A percentile compares a stretch with the other conserved stretches of the same genome.
Evolutionary conservation across 1,140 invertebrate species (phyloP).

Genomic region (Chionoecetes opilio): DNA sequence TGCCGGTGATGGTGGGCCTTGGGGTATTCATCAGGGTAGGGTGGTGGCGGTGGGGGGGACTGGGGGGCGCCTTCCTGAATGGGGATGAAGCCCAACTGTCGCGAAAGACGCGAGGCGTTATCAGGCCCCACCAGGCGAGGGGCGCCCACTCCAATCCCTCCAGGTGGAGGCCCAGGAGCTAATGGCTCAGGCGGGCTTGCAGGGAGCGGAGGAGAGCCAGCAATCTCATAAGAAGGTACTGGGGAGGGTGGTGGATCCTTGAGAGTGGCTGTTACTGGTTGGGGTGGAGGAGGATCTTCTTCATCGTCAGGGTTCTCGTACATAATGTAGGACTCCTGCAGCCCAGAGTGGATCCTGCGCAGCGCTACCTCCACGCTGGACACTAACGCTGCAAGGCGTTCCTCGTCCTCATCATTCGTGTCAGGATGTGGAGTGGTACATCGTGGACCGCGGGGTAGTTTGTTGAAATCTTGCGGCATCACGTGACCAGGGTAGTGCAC

Average conservation of each 20-base stretch:
- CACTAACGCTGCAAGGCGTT: constrained; percentile 67
- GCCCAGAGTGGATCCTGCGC: constrained; percentile 72
- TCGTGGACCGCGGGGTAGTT: constrained; percentile 63
- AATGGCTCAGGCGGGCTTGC: constrained; percentile 53
- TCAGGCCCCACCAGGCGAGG: constrained; percentile 76
- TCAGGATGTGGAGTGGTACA: constrained; percentile 28
- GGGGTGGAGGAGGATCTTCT: constrained; percentile 77
- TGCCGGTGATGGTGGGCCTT: constrained; percentile 49
- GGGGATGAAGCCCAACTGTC: constrained; percentile 78
- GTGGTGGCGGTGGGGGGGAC: constrained; percentile 73
- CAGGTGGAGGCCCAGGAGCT: not conserved
- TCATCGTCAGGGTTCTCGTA: constrained; percentile 76
- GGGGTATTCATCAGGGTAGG: not conserved
- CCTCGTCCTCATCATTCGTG: constrained; percentile 63
- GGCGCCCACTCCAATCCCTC: constrained; percentile 15
- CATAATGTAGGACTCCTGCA: constrained; percentile 80
- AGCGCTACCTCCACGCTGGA: constrained; percentile 77
- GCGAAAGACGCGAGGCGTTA: constrained; percentile 78
- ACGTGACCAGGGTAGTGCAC: constrained; percentile 80
- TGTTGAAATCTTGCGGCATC: constrained; percentile 78
- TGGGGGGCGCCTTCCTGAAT: constrained; percentile 78
- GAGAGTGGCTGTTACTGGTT: constrained; percentile 74
- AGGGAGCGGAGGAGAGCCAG: constrained; percentile 70
- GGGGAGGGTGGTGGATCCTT: constrained; percentile 80
- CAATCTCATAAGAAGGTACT: constrained; percentile 69